A percentile compares a stretch with the other conserved stretches of the same genome.
Evolutionary conservation across 2,888 invertebrate species (phyloP).

Genomic region (Strigamia maritima): DNA sequence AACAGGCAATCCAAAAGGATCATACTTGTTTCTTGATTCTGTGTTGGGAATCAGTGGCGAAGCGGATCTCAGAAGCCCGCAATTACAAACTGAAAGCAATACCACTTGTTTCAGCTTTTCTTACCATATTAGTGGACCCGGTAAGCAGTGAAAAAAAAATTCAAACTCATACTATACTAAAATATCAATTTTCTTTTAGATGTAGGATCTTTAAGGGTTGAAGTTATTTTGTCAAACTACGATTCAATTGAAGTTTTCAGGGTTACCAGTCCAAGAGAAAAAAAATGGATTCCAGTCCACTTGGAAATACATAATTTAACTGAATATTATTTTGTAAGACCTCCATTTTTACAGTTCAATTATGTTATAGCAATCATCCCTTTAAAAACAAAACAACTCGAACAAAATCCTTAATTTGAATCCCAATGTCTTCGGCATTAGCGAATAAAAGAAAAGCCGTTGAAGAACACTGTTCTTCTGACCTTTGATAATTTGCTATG

Average conservation of each 20-base stretch:
- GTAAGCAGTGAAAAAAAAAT: not conserved
- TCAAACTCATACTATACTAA: not conserved
- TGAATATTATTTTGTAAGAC: not conserved
- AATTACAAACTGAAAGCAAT: not conserved
- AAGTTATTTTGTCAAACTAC: not conserved
- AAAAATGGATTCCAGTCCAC: not conserved
- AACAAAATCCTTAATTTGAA: too few species aligned
- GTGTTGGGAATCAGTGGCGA: not conserved
- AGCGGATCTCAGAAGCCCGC: not conserved
- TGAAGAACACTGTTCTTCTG: too few species aligned
- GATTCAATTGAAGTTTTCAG: not conserved
- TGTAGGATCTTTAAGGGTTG: not conserved
- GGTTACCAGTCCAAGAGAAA: not conserved
- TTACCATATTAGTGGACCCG: not conserved
- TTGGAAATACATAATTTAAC: slow-evolving; percentile 12
- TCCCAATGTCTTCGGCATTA: too few species aligned
- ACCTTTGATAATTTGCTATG: too few species aligned
- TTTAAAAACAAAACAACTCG: too few species aligned
- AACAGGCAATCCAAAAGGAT: not conserved
- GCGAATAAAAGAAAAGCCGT: too few species aligned
- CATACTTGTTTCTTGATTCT: slow-evolving; percentile 1
- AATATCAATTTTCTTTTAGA: not conserved
- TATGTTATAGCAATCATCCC: too few species aligned
- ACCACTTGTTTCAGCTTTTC: not conserved
- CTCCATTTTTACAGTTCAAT: too few species aligned